Conservation (phyloP, 2,888 invertebrate species). For the Meiosimyza decipiens region DNA sequence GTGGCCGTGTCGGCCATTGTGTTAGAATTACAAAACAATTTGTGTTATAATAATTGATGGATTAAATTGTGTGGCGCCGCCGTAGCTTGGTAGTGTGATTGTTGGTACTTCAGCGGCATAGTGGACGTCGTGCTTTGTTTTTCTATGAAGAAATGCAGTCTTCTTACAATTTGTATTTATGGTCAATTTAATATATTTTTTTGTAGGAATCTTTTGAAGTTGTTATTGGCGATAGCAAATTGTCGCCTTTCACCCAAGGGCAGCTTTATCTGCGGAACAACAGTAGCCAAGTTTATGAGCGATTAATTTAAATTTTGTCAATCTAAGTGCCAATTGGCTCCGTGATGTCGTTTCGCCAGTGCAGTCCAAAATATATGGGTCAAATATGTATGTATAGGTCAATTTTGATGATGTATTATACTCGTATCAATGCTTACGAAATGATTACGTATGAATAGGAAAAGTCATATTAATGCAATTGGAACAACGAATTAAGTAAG, state of each 20-base stretch:
- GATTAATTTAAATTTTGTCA: constrained; percentile 18
- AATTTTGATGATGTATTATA: no score
- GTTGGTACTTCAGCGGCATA: constrained; percentile 46
- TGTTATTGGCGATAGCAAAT: constrained; percentile 35
- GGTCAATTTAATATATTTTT: constrained; percentile 38
- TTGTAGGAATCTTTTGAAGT: constrained; percentile 9
- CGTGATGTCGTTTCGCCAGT: neutral
- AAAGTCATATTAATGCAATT: no score
- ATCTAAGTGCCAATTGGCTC: constrained; percentile 10
- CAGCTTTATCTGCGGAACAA: neutral
- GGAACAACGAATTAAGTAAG: no score
- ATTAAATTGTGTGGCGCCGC: constrained; percentile 60
- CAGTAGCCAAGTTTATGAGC: constrained; percentile 15
- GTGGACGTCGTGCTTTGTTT: constrained; percentile 31
- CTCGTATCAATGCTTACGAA: no score
- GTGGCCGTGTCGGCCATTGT: constrained; percentile 15
- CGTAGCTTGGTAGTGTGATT: constrained; percentile 20
- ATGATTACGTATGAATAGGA: no score
- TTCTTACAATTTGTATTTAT: constrained; percentile 44
- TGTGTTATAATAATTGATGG: constrained; percentile 62
- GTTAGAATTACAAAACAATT: constrained; percentile 56
- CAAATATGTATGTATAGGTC: neutral
- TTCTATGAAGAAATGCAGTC: constrained; percentile 29
- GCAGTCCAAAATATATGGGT: neutral
- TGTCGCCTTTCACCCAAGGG: constrained; percentile 42